phyloP scores from a whole-genome alignment of 2,797 vertebrate species.

The Hydrocynus forskahlii region DNA sequence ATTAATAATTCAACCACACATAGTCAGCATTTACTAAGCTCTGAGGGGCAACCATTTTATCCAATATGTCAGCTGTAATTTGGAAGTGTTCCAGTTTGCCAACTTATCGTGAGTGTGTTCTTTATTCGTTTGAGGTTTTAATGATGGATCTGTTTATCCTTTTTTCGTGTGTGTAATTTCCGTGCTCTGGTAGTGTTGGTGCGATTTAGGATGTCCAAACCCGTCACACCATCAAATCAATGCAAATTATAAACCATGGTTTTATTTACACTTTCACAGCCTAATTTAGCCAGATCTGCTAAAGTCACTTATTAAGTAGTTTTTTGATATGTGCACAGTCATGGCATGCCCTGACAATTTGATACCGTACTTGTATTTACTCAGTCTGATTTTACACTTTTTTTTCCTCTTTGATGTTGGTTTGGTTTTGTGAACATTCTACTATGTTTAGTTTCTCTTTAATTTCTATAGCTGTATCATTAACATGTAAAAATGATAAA shows the following conservation, averaged over 20 bases:
- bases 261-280: slow-evolving; percentile 50
- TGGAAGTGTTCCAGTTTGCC: slow-evolving; percentile 45
- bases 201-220: slow-evolving; percentile 27
- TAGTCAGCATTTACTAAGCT: not conserved
- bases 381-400: slow-evolving; percentile 16
- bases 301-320: slow-evolving; percentile 58
- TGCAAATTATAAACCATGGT: slow-evolving; percentile 28
- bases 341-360: slow-evolving; percentile 59
- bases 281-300: slow-evolving; percentile 57
- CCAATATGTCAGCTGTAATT: slow-evolving; percentile 16
- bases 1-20: slow-evolving; percentile 3
- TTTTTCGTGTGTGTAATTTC: slow-evolving; percentile 28
- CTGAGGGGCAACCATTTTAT: slow-evolving; percentile 8
- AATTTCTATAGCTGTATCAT: slow-evolving; percentile 38
- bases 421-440: slow-evolving; percentile 34
- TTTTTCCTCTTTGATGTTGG: slow-evolving; percentile 13
- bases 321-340: slow-evolving; percentile 59
- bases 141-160: slow-evolving; percentile 8
- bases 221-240: slow-evolving; percentile 14
- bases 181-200: slow-evolving; percentile 33
- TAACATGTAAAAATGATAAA: slow-evolving; percentile 37
- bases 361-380: slow-evolving; percentile 39
- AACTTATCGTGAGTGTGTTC: slow-evolving; percentile 21
- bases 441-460: slow-evolving; percentile 30
- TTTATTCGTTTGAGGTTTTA: slow-evolving; percentile 29